Base-by-base conservation (phyloP, 2,797 vertebrate species). In the Pangasius sanitwongsei region DNA sequence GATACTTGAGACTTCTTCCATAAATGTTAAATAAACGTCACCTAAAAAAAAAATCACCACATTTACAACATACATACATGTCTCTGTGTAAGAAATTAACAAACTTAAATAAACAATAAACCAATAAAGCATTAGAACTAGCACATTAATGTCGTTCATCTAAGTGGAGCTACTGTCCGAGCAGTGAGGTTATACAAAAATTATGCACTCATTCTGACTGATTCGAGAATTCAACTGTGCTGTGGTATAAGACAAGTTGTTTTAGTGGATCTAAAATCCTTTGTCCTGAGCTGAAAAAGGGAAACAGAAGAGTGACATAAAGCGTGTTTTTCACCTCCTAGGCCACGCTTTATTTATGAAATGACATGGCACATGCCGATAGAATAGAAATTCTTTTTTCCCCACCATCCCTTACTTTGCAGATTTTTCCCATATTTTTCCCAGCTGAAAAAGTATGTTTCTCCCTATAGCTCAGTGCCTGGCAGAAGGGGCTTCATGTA, bases 261-360 rank as follows among this genome's bases (percentile, higher is more conserved):
- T 95, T 93, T 93, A 94, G 93, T 91, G 91, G 91, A 91, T 93
- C 91, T 93, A 93, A 94, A 95, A 2, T 93, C 92, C 92, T 94
- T 94, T 92, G 93, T 92, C 89, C 90, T 92, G 93, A 93, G 93
- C 94, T 94, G 94, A 94, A 93, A 91, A 87, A 81, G 6, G n/a
- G 16, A 57, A 85, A 86, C 86, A 85, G 86, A 88, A 57, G 72
- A 69, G 87, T 91, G 92, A 92, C 91, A 93, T 44, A 57, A 65
- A 93, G 93, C 88, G 4, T 89, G 67, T 93, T 94, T 91, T 90
- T 86, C 85, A 90, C 91, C 74, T 92, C 61, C 89, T 78, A 34
- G 89, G 81, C 85, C 61, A 57, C 88, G 69, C 89, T 91, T 92
- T 91, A 93, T 94, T 93, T 91, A 93, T 92, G 91, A 91, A 90